Conservation (phyloP, 2,888 invertebrate genomes). For the Molanna angustata region DNA sequence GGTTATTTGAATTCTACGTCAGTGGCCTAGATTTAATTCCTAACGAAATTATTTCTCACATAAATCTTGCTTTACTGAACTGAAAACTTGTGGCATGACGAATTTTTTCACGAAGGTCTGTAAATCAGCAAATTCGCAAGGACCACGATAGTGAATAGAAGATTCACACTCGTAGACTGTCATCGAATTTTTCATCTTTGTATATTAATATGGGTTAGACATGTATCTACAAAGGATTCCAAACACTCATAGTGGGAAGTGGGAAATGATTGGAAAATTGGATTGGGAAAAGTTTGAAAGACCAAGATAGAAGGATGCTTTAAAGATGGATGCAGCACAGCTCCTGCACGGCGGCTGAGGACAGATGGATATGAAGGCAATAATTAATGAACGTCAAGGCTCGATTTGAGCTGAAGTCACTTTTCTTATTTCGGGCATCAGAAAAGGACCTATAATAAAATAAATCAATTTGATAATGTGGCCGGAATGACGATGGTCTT, state of each 20-base stretch:
- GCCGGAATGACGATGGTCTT: too few species aligned
- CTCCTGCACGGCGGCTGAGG: background rate
- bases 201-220: background rate
- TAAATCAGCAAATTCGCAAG: background rate
- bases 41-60: too few species aligned
- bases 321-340: background rate
- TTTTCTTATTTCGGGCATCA: too few species aligned
- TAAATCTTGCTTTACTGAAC: too few species aligned
- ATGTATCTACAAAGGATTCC: background rate
- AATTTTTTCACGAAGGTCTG: too few species aligned
- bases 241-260: background rate
- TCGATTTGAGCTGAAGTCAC: background rate
- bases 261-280: background rate
- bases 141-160: too few species aligned
- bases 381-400: background rate
- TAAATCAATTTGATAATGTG: too few species aligned
- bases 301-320: background rate
- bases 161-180: too few species aligned
- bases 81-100: too few species aligned
- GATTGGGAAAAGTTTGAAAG: background rate
- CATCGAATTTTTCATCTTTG: background rate
- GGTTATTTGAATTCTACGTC: too few species aligned
- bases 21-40: too few species aligned
- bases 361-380: background rate
- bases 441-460: too few species aligned